Evolutionary conservation across 2,113 vertebrate species (phyloP), one percentile per base, ranked within the genome.

Genomic region (Eulemur rufifrons): DNA sequence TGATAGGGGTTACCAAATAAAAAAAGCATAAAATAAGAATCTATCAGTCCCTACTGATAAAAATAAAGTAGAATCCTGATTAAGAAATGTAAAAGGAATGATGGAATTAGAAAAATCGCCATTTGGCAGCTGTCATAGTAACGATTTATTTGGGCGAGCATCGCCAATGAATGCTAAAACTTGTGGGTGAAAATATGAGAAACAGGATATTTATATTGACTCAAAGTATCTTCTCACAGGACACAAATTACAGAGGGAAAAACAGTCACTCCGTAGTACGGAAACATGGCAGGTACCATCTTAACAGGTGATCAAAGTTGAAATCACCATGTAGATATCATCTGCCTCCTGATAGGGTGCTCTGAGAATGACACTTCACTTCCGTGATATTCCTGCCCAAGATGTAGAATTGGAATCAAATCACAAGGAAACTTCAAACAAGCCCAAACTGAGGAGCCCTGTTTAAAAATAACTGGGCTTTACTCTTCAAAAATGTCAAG

Each of bases 91-190:
- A 64, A 73, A 95, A 64, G 73, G 64, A 56, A 76, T 32, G 91
- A 66, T 66, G 37, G n/a, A 82, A 82, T 96, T 66, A 90, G 78
- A 93, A 95, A 95, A 95, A 2, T 50, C 50, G 12, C 32, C 74
- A 45, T 61, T 94, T 68, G 85, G 39, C 63, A 91, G 45, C 82
- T 85, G 82, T 86, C 86, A 73, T 17, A 86, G 91, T 77, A 88
- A 96, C 89, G 63, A 27, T 59, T 20, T 71, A 73, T 95, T 94
- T 69, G 69, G 85, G 81, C 52, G 45, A 45, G 56, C 78, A 83
- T 90, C 68, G 88, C 29, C 34, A 52, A 37, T 11, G 42, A 86
- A 83, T 37, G 37, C 71, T 80, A 76, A 92, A 74, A 66, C 23
- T 59, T 76, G 56, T 80, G 61, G 76, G 80, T 80, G 74, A 54